A percentile compares a stretch with the other conserved stretches of the same genome.
phyloP scores from a whole-genome alignment of 1,140 invertebrate genomes.

The Papilio aristodemus region DNA sequence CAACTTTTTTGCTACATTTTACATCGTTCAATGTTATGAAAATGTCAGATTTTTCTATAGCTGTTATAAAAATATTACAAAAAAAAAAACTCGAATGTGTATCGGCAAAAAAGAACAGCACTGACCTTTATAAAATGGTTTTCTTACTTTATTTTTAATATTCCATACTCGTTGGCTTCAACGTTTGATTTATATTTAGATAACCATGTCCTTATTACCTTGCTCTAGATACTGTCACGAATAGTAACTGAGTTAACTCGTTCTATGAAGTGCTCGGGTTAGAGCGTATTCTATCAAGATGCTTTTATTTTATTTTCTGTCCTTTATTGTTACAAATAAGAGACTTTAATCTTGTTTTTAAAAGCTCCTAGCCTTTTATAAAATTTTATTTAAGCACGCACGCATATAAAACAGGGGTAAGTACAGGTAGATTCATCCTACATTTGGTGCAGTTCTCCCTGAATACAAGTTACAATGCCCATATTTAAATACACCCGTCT shows the following conservation, averaged over 20 bases:
- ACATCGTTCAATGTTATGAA: neutral
- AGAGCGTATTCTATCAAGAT: neutral
- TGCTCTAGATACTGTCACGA: conserved; percentile 29
- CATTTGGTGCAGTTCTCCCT: too few relatives aligned
- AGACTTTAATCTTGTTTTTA: too few relatives aligned
- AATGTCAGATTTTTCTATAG: conserved; percentile 2
- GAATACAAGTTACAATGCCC: too few relatives aligned
- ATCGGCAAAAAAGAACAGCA: conserved; percentile 2
- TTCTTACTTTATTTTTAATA: conserved; percentile 29
- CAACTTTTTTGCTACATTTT: neutral
- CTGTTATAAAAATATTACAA: neutral
- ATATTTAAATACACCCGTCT: too few relatives aligned
- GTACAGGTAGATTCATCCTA: too few relatives aligned
- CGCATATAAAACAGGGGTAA: too few relatives aligned
- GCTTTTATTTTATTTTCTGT: neutral
- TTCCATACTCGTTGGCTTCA: conserved; percentile 10
- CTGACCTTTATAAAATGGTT: conserved; percentile 30
- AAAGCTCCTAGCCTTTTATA: too few relatives aligned
- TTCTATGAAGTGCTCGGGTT: neutral
- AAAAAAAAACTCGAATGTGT: conserved; percentile 4
- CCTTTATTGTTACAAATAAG: neutral
- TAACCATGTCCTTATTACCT: conserved; percentile 21
- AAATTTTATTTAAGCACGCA: conserved; percentile 11
- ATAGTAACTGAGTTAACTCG: conserved; percentile 25
- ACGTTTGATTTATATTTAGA: conserved; percentile 25